Evolutionary conservation across 2,113 vertebrate genomes (phyloP).

Genomic region (Hippocampus zosterae): DNA sequence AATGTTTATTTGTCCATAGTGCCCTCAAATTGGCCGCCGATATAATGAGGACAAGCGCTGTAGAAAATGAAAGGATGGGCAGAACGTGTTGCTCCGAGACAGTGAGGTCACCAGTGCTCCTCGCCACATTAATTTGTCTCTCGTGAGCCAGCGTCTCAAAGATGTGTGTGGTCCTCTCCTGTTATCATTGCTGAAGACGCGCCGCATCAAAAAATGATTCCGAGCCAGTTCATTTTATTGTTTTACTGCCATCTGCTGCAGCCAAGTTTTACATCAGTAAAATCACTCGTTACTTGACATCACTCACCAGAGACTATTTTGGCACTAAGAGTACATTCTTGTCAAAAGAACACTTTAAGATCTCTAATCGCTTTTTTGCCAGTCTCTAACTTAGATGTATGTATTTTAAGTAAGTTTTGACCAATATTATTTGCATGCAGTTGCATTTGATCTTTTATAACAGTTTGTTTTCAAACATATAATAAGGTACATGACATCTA

Average conservation of each 20-base stretch:
- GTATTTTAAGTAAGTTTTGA: neutral
- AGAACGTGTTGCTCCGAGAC: conserved; percentile 51
- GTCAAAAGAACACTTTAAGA: neutral
- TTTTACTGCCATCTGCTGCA: conserved; percentile 25
- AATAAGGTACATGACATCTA: too few relatives aligned
- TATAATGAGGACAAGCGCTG: neutral
- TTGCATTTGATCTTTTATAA: too few relatives aligned
- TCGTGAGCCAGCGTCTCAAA: conserved; percentile 52
- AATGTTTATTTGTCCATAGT: neutral
- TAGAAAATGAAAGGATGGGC: conserved; percentile 34
- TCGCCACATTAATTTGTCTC: conserved; percentile 46
- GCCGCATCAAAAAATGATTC: conserved; percentile 9
- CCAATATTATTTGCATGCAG: too few relatives aligned
- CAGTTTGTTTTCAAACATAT: too few relatives aligned
- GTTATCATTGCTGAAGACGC: conserved; percentile 60
- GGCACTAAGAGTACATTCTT: neutral
- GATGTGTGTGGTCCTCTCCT: conserved; percentile 30
- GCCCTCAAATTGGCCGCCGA: neutral
- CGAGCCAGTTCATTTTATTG: neutral
- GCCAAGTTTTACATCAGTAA: conserved; percentile 8
- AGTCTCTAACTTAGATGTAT: neutral
- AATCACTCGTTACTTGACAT: conserved; percentile 19
- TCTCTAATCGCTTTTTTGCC: neutral
- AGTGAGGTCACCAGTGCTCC: conserved; percentile 49
- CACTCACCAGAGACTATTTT: neutral